These are phyloP conservation scores for Drosophila neutralis DNA, from an alignment of 2,888 invertebrate genomes.

Conservation along the genomic window DNA sequence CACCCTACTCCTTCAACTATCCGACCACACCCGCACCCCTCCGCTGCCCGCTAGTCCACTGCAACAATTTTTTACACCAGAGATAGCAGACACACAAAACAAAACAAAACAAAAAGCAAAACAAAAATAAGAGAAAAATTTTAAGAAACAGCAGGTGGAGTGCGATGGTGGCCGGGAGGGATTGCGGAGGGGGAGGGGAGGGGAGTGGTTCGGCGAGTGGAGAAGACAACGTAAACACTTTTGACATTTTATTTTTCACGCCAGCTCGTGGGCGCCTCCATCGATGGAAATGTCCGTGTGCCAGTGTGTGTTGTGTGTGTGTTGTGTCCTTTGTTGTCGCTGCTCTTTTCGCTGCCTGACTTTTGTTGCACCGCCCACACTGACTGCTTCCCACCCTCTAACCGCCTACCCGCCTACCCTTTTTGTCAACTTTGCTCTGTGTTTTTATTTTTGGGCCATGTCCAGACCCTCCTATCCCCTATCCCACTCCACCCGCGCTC, in stretches of 20 bases:
- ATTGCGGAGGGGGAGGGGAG: neutral
- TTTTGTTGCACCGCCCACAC: constrained; percentile 50
- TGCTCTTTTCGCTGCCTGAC: constrained; percentile 60
- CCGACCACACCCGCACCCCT: neutral
- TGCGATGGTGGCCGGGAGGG: neutral
- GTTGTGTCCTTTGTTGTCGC: constrained; percentile 51
- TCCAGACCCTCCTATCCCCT: neutral
- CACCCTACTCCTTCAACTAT: neutral
- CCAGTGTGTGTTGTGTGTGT: constrained; percentile 10
- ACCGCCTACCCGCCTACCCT: neutral
- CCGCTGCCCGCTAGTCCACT: constrained; percentile 27
- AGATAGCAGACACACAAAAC: constrained; percentile 62
- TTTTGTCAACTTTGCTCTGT: constrained; percentile 20
- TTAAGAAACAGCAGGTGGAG: constrained; percentile 11
- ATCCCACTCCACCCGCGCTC: neutral
- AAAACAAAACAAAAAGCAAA: constrained; percentile 27
- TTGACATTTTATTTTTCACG: constrained; percentile 79
- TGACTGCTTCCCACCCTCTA: neutral
- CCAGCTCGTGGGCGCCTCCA: constrained; percentile 59
- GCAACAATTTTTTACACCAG: constrained; percentile 68
- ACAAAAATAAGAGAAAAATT: constrained; percentile 14
- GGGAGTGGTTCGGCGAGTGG: neutral
- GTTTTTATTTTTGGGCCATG: constrained; percentile 37
- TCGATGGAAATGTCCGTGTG: constrained; percentile 37
- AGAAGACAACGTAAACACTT: constrained; percentile 72